Base-by-base conservation (phyloP, 2,113 vertebrate species). In the Balaeniceps rex region DNA sequence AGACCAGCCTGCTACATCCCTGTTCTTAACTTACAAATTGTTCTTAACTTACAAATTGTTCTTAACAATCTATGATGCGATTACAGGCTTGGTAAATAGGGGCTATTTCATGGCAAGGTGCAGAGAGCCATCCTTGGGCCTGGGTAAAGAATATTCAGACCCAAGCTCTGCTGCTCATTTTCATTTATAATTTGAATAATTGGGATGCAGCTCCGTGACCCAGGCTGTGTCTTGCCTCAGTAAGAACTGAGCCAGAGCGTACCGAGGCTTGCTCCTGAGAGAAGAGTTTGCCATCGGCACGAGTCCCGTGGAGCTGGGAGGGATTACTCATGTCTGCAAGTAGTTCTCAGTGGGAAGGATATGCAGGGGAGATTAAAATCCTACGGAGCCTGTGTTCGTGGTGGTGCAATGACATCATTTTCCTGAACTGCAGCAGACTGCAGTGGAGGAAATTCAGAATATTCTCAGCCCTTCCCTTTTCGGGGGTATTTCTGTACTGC, bases 401-500 rank as follows among this genome's bases (percentile, higher is more conserved):
- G 40, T 94, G 93, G 51, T 95, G 84, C 91, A 95, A 13, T 87
- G 88, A 90, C 92, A 88, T 92, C 72, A 90, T 92, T 80, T 83
- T 79, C 81, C 84, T 92, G 82, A 90, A 21, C 86, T 94, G 86
- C 93, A 93, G 88, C 91, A 95, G 76, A 61, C 77, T 91, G 91
- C 91, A 87, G 93, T 85, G 71, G 91, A 90, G 86, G 94, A 74
- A 81, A 68, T 65, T 49, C 7, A 51, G 72, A 69, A 24, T 90
- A 46, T 81, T 95, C 88, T 72, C 36, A 60, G 72, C 63, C 76
- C 19, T 93, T 95, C 54, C 61, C 69, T 78, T 60, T 52, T 28
- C 7, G 4, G 84, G 68, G 23, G 13, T 75, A 5, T 86, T 93
- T 82, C 64, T 1, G 65, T 72, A 18, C 64, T 19, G 93, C 57